Evolutionary conservation across 2,113 vertebrate species (phyloP), one percentile per base, ranked within the genome.

Genomic region (Cephalopterus ornatus): DNA sequence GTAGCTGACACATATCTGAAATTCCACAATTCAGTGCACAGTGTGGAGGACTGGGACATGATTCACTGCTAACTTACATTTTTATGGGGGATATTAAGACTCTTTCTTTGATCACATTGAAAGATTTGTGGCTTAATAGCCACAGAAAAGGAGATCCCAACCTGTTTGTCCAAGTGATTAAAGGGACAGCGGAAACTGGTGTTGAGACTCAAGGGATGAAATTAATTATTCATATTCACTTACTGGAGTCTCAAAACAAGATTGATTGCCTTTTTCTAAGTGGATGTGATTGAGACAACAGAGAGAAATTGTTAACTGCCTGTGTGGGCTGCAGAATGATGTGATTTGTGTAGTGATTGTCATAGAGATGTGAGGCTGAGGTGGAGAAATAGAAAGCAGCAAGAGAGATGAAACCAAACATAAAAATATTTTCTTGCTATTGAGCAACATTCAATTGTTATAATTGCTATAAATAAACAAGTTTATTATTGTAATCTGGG

Each of bases 311-410:
- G 92, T 92, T 86, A 95, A 67, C 88, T 95, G 91, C 85, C 83
- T 95, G 92, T 81, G 95, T 96, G 92, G 94, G 94, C 91, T 96
- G 95, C 78, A 85, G 85, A 47, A 28, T 49, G 82, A 86, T 93
- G 92, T 80, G 28, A 72, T 93, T 93, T 95, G 94, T 92, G 32
- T 74, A 61, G 84, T 59, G 91, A 95, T 88, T 97, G 88, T 91
- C 95, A 92, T 39, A 88, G 93, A 96, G 83, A 96, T 95, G 68
- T 66, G 30, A 71, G 86, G 88, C 94, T 91, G 92, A 86, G 91
- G 72, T 84, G 68, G 76, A 70, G 88, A 88, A 65, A 32, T 9
- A 70, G 62, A 80, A 53, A 88, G 72, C 63, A 47, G 72, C 26
- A 53, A 17, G 78, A 72, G 79, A 88, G 53, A 53, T 77, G 85